Evolutionary conservation across 2,888 invertebrate species (phyloP).

Genomic region (Camptogramma bilineatum): DNA sequence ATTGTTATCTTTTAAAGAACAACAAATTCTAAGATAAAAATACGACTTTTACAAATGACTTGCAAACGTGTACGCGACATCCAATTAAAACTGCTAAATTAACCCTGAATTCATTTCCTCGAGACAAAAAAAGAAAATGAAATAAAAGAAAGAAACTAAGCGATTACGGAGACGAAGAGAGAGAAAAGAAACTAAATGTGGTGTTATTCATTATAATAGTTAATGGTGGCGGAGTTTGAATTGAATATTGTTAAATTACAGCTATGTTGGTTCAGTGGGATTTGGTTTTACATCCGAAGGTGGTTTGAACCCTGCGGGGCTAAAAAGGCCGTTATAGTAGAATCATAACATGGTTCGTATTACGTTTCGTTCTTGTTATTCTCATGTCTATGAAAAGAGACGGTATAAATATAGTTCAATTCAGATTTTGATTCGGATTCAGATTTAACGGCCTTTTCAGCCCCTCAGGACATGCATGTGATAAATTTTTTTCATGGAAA

Average conservation of each 20-base stretch:
- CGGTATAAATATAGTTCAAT: too few species aligned
- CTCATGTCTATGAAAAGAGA: too few species aligned
- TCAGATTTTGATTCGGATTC: too few species aligned
- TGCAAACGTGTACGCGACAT: constrained; percentile 40
- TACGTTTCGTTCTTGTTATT: too few species aligned
- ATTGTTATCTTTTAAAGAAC: neutral
- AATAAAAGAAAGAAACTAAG: constrained; percentile 15
- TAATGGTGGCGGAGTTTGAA: neutral
- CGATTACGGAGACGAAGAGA: constrained; percentile 27
- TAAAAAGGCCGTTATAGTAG: too few species aligned
- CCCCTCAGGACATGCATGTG: too few species aligned
- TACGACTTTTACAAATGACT: constrained; percentile 5
- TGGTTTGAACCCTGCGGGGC: too few species aligned
- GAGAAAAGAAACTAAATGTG: constrained; percentile 14
- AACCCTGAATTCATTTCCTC: constrained; percentile 37
- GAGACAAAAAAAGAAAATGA: constrained; percentile 21
- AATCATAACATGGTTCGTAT: too few species aligned
- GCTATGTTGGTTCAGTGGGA: too few species aligned
- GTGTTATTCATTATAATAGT: constrained; percentile 20
- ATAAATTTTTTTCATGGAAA: too few species aligned
- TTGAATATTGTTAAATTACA: neutral
- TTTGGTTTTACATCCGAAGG: too few species aligned
- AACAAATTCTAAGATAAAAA: neutral
- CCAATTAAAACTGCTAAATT: constrained; percentile 46
- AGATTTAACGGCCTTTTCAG: too few species aligned